Conservation (phyloP, 2,797 vertebrate species). For the Channa striata region DNA sequence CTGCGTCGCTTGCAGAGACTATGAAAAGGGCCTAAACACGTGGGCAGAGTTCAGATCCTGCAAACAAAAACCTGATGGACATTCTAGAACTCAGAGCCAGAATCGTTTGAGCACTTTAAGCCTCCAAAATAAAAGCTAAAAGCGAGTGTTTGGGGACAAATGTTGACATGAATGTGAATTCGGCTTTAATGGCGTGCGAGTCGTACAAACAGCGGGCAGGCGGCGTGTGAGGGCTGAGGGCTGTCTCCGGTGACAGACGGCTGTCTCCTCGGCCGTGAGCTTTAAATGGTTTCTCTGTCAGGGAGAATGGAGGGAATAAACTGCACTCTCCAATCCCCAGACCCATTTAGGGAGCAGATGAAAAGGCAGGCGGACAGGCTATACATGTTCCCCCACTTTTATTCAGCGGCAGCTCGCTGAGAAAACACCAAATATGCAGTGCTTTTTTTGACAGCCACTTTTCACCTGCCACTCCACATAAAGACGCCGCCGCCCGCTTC, state of each 20-base stretch:
- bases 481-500: slow-evolving; percentile 34
- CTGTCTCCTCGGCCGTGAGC: slow-evolving; percentile 65
- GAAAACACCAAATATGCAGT: slow-evolving; percentile 83
- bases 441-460: slow-evolving; percentile 83
- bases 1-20: no score
- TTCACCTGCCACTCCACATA: slow-evolving; percentile 81
- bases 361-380: slow-evolving; percentile 81
- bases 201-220: slow-evolving; percentile 24
- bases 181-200: neutral
- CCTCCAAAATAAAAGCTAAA: no score
- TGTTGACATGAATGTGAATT: neutral
- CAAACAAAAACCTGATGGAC: no score
- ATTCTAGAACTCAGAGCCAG: no score
- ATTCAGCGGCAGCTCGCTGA: slow-evolving; percentile 74
- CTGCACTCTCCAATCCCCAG: slow-evolving; percentile 83
- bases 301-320: slow-evolving; percentile 79
- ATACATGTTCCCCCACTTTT: slow-evolving; percentile 80
- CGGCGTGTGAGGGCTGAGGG: slow-evolving; percentile 70
- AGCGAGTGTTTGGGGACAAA: no score
- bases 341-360: slow-evolving; percentile 83
- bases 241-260: slow-evolving; percentile 78
- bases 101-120: no score
- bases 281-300: slow-evolving; percentile 83
- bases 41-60: no score
- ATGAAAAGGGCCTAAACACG: no score